Base-by-base conservation (phyloP, 2,888 invertebrate genomes). In the Oeneis ivallda region DNA sequence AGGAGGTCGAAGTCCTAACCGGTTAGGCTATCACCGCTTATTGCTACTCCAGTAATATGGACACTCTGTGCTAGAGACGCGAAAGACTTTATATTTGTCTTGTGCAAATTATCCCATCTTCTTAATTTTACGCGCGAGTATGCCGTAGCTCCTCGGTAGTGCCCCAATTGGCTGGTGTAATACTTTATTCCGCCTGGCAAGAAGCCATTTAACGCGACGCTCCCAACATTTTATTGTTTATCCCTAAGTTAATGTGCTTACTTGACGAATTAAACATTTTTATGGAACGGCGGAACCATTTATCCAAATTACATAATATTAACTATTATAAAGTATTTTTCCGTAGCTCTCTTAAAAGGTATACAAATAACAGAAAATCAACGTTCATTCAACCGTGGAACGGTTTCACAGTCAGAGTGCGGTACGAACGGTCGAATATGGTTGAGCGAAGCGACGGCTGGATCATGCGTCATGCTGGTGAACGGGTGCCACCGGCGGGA, bases 161-260 rank as follows among this genome's bases (percentile, higher is more conserved):
- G 54, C 34, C 47, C 43, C 43, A 47, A 62, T 54, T 62, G 54
- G 54, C 34, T 45, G 34, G 39, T 53, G 32, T 62, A 62, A 58
- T 58, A 58, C 34, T 62, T 62, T 62, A 62, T 62, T 47, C 37
- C 62, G 47, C 19, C 53, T 62, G 62, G 47, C 62, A 47, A 62
- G 47, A 53, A 56, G 54, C 54, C 56, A 62, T 62, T 62, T 62
- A 47, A 62, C 45, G 45, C 62, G 61, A 52, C 61, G 47, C 47
- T 37, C 37, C 32, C 32, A 52, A 47, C 45, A 34, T 54, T 62
- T 62, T 62, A 43, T 54, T 49, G 26, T 49, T 49, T 49, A 49
- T 49, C 49, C 45, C 45, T 47, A 47, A 47, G 3, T 15, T 47
- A 47, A 47, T 47, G 45, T 26, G 49, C 49, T 10, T 49, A 13